Conservation (phyloP, 2,113 vertebrate species). For the Rhabdornis inornatus region DNA sequence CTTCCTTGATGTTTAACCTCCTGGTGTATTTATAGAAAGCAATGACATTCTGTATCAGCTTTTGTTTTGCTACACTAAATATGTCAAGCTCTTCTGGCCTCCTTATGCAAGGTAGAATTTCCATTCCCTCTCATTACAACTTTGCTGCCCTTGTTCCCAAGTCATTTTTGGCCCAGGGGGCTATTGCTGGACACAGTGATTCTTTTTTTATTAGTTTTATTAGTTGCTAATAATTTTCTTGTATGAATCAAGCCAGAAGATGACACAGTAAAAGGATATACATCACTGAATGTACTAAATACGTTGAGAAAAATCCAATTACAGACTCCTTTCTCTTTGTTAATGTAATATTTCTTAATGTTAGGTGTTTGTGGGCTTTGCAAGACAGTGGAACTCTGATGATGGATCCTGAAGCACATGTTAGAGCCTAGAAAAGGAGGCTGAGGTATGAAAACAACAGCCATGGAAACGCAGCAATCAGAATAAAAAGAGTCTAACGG, state of each 20-base stretch:
- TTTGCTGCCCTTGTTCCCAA: not conserved
- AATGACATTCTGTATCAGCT: not conserved
- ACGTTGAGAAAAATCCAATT: not conserved
- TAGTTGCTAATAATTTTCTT: not conserved
- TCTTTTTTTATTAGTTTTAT: too few species aligned
- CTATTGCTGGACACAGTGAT: not conserved
- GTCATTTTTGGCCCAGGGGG: not conserved
- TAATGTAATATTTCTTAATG: not conserved
- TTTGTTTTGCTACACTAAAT: constrained; percentile 4
- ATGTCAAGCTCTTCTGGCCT: not conserved
- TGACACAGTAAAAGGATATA: not conserved
- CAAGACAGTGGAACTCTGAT: not conserved
- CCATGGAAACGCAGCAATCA: not conserved
- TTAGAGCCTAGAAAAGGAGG: not conserved
- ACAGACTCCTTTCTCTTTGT: not conserved
- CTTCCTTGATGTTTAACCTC: constrained; percentile 23
- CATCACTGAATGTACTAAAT: not conserved
- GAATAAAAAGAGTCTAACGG: not conserved
- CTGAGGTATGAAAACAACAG: not conserved
- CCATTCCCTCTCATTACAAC: not conserved
- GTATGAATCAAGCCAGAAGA: not conserved
- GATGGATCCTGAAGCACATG: not conserved
- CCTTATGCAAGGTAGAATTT: not conserved
- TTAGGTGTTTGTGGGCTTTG: not conserved
- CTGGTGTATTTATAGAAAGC: constrained; percentile 16